phyloP scores from a whole-genome alignment of 2,797 vertebrate genomes.

The Gila robusta region DNA sequence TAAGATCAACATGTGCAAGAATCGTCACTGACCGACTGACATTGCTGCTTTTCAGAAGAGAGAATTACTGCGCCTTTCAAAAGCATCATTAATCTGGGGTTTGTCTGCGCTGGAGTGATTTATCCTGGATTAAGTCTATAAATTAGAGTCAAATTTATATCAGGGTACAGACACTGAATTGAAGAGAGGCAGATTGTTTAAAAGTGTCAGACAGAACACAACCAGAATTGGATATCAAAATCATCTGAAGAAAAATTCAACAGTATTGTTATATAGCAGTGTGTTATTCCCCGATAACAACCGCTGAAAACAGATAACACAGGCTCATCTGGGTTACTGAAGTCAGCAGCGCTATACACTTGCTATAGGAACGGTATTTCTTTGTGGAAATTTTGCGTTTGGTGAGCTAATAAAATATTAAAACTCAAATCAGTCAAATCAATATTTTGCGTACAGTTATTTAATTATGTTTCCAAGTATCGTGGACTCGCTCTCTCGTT shows the following conservation, averaged over 20 bases:
- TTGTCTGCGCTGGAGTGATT: conserved; percentile 7
- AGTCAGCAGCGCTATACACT: too few species aligned
- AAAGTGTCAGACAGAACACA: background rate
- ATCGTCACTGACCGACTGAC: background rate
- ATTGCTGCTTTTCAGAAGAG: background rate
- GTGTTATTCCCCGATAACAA: too few species aligned
- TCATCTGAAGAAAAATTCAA: background rate
- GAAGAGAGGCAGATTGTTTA: conserved; percentile 18
- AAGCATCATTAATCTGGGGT: conserved; percentile 37
- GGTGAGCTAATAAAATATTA: too few species aligned
- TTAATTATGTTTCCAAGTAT: too few species aligned
- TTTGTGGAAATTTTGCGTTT: too few species aligned
- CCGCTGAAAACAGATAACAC: too few species aligned
- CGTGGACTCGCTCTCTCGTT: too few species aligned
- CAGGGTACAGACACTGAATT: background rate
- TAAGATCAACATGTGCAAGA: background rate
- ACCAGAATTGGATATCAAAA: background rate
- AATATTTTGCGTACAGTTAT: too few species aligned
- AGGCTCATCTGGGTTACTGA: too few species aligned
- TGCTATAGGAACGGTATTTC: too few species aligned
- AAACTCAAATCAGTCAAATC: too few species aligned
- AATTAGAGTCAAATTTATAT: conserved; percentile 12
- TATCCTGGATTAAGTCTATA: conserved; percentile 37
- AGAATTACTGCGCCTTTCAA: conserved; percentile 16
- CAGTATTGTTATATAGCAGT: too few species aligned